Percentiles rank a stretch among this genome's conserved stretches.
phyloP scores from a whole-genome alignment of 2,797 vertebrate species.

The Buphagus erythrorhynchus region DNA sequence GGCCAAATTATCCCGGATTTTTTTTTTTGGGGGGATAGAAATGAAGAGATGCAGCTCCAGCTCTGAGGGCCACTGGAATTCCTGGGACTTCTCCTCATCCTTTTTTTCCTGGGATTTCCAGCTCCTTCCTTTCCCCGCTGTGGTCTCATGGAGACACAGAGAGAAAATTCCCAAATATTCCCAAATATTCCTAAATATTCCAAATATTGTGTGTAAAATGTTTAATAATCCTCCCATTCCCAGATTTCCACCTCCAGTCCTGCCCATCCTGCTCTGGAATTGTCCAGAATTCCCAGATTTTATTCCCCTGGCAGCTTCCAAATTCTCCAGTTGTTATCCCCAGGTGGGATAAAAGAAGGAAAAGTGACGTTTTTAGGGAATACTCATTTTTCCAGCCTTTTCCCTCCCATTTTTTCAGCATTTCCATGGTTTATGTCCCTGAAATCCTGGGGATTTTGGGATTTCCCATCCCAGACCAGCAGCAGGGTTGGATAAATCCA shows the following conservation, averaged over 20 bases:
- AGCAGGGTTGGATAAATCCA: neutral
- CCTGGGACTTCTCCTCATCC: neutral
- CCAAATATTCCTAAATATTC: neutral
- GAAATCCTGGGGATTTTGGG: neutral
- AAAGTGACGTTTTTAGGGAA: neutral
- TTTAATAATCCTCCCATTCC: neutral
- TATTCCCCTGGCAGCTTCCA: neutral
- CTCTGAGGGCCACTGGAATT: neutral
- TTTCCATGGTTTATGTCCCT: neutral
- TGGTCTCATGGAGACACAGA: neutral
- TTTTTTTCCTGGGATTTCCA: neutral
- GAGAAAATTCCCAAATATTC: neutral
- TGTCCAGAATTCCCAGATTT: neutral
- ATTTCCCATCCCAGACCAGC: neutral
- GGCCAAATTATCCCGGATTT: accelerated
- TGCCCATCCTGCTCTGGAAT: neutral
- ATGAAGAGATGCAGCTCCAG: neutral
- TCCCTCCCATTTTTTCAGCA: neutral
- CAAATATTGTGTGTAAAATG: neutral
- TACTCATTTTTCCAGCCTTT: neutral
- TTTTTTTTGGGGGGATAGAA: neutral
- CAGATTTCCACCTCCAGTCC: neutral
- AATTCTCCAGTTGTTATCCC: neutral
- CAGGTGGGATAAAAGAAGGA: neutral
- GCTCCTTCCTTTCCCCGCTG: neutral